Evolutionary conservation across 2,888 invertebrate genomes (phyloP), one percentile per base, ranked within the genome.

Genomic region (Hirtodrosophila confusa): DNA sequence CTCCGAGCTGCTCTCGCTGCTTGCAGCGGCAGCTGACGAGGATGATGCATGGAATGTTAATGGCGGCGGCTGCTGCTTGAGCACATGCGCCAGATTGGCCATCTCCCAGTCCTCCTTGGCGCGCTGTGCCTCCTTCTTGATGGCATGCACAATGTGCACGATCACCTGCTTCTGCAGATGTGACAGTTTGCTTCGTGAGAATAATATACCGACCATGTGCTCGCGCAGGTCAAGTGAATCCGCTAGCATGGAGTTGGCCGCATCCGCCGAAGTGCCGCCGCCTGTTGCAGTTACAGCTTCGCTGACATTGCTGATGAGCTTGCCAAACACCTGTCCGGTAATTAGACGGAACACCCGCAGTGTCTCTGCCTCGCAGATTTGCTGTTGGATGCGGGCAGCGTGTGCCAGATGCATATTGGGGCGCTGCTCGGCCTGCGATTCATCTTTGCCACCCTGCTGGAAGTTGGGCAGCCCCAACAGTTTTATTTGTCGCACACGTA

Each of bases 161-260:
- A 97, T 97, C 10, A 97, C 97, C 93, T 97, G 97, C 91, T 97
- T 97, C 91, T 98, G 98, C 53, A 98, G 93, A 83, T 97, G 96
- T 0, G 98, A 98, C 24, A 99, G 92, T 91, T 98, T 98, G 90
- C 97, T 97, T 48, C 98, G 94, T 60, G 97, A 97, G 91, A 98
- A 99, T 45, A 99, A 93, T 83, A 99, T 98, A 65, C 98, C 98
- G 43, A 98, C 98, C 94, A 99, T 97, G 90, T 98, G 98, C 89
- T 98, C 98, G 41, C 98, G 94, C 6, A 99, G 92, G 89, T 97
- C 97, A 47, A 95, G 93, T 24, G 93, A 93, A 63, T 92, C 92
- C 0, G 91, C 91, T 4, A 92, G 67, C 70, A 91, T 88, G 54
- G 69, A 91, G 82, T 70, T 90, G 60, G 62, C 58, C 0, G 58